Conservation (phyloP, 2,113 vertebrate species). For the Melanotaenia duboulayi region DNA sequence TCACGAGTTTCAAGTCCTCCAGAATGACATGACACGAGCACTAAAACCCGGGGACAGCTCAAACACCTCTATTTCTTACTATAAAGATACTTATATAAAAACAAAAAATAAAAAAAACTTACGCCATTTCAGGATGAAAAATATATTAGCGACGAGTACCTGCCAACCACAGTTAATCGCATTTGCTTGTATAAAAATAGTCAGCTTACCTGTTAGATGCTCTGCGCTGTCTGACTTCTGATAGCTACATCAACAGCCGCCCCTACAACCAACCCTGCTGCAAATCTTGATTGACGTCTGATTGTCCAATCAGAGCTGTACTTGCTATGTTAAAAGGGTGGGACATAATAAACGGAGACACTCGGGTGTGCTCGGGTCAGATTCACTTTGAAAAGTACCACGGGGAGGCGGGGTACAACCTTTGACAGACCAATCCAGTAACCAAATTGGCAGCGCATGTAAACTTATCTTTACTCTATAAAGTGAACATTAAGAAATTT, state of each 20-base stretch:
- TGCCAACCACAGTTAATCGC: background rate
- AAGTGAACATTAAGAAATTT: too few species aligned
- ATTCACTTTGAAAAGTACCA: background rate
- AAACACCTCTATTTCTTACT: background rate
- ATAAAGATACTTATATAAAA: too few species aligned
- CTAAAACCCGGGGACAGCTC: background rate
- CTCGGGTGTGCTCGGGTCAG: too few species aligned
- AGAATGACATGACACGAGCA: background rate
- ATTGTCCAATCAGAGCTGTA: constrained; percentile 54
- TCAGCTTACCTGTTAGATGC: constrained; percentile 36
- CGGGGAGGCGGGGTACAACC: background rate
- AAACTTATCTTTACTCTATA: too few species aligned
- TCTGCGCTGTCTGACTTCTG: constrained; percentile 62
- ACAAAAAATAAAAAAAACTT: too few species aligned
- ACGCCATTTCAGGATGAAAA: background rate
- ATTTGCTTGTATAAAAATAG: constrained; percentile 10
- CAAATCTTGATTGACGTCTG: background rate
- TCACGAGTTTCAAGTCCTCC: constrained; percentile 26
- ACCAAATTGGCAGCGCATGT: background rate
- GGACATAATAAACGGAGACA: background rate
- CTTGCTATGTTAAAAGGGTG: background rate
- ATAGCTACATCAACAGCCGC: constrained; percentile 53
- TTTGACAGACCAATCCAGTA: background rate
- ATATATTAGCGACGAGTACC: too few species aligned
- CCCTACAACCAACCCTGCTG: constrained; percentile 53